Percentiles rank a stretch among this genome's conserved stretches.
Evolutionary conservation across 2,113 vertebrate genomes (phyloP).

Genomic region (Steatornis caripensis): DNA sequence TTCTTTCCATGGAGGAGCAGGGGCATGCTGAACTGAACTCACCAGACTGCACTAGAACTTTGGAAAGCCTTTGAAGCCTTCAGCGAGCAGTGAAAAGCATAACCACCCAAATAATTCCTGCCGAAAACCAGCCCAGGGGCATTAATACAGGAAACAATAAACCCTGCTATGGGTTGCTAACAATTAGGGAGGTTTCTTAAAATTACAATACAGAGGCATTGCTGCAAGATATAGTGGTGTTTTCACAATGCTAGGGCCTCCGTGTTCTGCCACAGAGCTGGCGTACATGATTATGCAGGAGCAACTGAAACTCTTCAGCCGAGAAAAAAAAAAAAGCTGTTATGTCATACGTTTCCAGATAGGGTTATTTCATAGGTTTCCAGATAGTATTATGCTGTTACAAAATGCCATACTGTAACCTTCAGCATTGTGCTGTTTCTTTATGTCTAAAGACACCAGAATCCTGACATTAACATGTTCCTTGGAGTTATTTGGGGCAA

Average conservation of each 20-base stretch:
- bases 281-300: neutral
- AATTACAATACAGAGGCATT: neutral
- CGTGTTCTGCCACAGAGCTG: neutral
- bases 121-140: neutral
- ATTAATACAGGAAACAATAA: neutral
- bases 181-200: neutral
- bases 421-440: neutral
- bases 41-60: neutral
- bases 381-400: neutral
- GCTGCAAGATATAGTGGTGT: neutral
- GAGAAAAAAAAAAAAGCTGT: neutral
- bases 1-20: neutral
- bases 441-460: neutral
- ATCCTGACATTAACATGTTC: neutral
- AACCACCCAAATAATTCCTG: neutral
- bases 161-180: neutral
- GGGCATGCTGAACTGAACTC: neutral
- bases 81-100: neutral
- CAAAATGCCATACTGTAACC: neutral
- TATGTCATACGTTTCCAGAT: neutral
- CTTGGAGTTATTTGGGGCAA: neutral
- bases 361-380: neutral
- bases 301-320: neutral
- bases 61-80: neutral
- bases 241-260: neutral